Conservation (phyloP, 2,888 invertebrate species). For the Teleiodes luculella region DNA sequence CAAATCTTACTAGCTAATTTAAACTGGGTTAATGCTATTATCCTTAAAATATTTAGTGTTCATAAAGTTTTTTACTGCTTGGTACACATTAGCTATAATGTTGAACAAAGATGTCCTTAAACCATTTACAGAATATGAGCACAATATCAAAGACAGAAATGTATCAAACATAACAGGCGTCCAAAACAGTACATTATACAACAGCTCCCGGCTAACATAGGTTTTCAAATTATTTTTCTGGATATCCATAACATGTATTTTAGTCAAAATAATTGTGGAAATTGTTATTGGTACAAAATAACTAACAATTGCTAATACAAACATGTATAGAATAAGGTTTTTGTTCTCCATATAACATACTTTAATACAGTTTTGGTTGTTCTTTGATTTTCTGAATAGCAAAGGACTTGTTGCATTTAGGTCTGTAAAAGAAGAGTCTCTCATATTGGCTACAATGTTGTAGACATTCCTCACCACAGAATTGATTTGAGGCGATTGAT, state of each 20-base stretch:
- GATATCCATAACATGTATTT: slow-evolving; percentile 56
- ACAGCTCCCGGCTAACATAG: slow-evolving; percentile 57
- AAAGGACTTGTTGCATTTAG: slow-evolving; percentile 39
- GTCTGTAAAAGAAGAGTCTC: slow-evolving; percentile 39
- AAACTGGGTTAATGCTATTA: slow-evolving; percentile 53
- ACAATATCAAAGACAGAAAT: slow-evolving; percentile 58
- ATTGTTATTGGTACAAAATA: slow-evolving; percentile 69
- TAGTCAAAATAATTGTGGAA: slow-evolving; percentile 61
- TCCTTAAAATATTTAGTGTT: slow-evolving; percentile 64
- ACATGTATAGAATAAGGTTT: slow-evolving; percentile 57
- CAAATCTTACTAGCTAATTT: too few species aligned
- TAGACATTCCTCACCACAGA: slow-evolving; percentile 52
- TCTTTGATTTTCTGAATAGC: slow-evolving; percentile 12
- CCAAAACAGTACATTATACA: slow-evolving; percentile 70
- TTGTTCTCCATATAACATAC: slow-evolving; percentile 63
- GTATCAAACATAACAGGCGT: slow-evolving; percentile 69
- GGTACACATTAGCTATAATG: slow-evolving; percentile 67
- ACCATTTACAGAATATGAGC: slow-evolving; percentile 57
- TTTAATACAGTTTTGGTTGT: slow-evolving; percentile 41
- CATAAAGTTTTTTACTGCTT: slow-evolving; percentile 64
- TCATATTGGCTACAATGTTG: slow-evolving; percentile 48
- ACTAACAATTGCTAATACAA: slow-evolving; percentile 51
- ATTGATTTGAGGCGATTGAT: slow-evolving; percentile 38
- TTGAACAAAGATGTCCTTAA: slow-evolving; percentile 58
- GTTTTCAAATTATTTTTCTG: slow-evolving; percentile 51